Evolutionary conservation across 2,797 vertebrate genomes (phyloP), one percentile per base, ranked within the genome.

Genomic region (Anolis apletophallus): DNA sequence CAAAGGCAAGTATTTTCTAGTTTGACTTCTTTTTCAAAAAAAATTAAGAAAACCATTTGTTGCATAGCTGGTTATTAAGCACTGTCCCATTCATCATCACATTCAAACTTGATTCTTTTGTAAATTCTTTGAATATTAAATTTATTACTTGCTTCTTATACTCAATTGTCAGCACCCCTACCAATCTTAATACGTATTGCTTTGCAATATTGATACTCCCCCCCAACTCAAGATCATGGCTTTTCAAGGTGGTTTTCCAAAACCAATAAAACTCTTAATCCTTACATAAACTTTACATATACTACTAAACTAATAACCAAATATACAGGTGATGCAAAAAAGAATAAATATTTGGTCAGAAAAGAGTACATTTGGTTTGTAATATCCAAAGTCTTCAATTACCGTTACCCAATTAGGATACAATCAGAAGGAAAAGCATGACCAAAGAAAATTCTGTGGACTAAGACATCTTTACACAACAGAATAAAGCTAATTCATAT

Each of bases 21-120:
- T 74, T 69, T 81, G 0, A 32, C 3, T 55, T 72, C 21, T 59
- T n/a, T 29, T 34, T 61, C 67, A 50, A 54, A 55, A 50, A 54
- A 55, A 46, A 14, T 14, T 17, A 21, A 74, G 69, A 55, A 79
- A 40, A 57, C 0, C 1, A 0, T 1, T 8, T 3, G 5, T 69
- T 87, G 80, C 26, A 71, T 17, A 32, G 81, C 81, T 92, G 80
- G 12, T 83, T 89, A 89, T 93, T 91, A 91, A 91, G 85, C 29
- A 52, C 7, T 85, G 79, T 76, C 73, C 55, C 57, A 8, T 91
- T 81, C 85, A 90, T 86, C 72, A 82, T 69, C 67, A 71, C 59
- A 83, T 80, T 86, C 40, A 85, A 3, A 88, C 90, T 80, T 78
- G 40, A 32, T 87, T 23, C 3, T 54, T 92, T 90, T 80, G 26